These are phyloP conservation scores for Pseudococcus longispinus DNA, from an alignment of 2,888 invertebrate genomes.

Conservation along the genomic window DNA sequence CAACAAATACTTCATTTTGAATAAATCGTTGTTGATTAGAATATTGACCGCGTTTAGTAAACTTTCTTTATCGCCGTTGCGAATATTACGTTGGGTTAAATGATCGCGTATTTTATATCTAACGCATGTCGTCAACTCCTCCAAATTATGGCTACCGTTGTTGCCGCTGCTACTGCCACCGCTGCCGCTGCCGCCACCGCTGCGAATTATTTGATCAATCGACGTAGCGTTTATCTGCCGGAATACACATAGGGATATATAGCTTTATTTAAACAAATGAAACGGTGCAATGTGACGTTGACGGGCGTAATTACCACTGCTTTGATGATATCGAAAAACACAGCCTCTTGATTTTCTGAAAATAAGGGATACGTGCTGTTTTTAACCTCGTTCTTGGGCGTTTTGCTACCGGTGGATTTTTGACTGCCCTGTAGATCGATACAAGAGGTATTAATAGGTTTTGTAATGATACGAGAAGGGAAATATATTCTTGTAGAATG, in stretches of 20 bases:
- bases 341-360: slow-evolving; percentile 50
- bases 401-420: slow-evolving; percentile 5
- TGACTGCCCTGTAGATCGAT: background rate
- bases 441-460: background rate
- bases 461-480: background rate
- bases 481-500: background rate
- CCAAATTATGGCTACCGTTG: background rate
- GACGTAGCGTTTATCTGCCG: slow-evolving; percentile 48
- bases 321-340: slow-evolving; percentile 45
- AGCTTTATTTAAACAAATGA: background rate
- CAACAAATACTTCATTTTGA: slow-evolving; percentile 48
- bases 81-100: slow-evolving; percentile 15
- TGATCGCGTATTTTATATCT: slow-evolving; percentile 28
- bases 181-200: background rate
- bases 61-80: slow-evolving; percentile 7
- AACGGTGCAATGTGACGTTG: background rate
- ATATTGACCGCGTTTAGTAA: slow-evolving; percentile 49
- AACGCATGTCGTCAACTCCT: slow-evolving; percentile 33
- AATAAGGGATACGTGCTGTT: slow-evolving; percentile 45
- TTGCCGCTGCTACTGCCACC: background rate
- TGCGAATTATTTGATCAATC: slow-evolving; percentile 18
- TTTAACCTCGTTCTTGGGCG: slow-evolving; percentile 2
- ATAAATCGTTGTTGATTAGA: slow-evolving; percentile 51
- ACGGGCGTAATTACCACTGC: slow-evolving; percentile 26
- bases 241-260: background rate